Base-by-base conservation (phyloP, 1,140 invertebrate genomes). In the Anadara kagoshimensis region DNA sequence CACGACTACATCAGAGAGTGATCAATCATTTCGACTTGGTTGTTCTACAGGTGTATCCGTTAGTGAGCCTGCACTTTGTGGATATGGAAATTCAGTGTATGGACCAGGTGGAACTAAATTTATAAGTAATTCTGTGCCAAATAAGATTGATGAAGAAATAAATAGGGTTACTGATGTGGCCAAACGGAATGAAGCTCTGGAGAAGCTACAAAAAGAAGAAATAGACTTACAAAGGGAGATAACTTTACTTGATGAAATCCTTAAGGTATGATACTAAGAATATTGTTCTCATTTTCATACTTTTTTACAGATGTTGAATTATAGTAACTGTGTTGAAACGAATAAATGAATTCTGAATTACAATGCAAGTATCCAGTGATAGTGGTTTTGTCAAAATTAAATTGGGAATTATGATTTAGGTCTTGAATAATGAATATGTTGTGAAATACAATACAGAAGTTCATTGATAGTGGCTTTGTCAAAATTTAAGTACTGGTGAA, bases 201-300 rank as follows among this genome's bases (percentile, higher is more conserved):
- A 81, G 59, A 75, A 57, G 11, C 74, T 86, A 8, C 73, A 84
- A 26, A 82, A 78, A 26, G 75, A 80, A 49, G 84, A 87, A 63
- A 72, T 75, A 26, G 75, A 79, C 57, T 53, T 87, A 14, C 83
- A 84, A 41, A 77, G 79, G 59, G 85, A 87, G 62, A 83, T 87
- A 45, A 75, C 80, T 22, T 74, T 87, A 22, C 72, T 87, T 45
- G 85, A 87, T 78, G 84, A 87, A 78, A 85, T 87, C 58, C 64
- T 87, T 22, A 79, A 81, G 71, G 80, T 81, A 61, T 75, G 36
- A 1, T 29, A n/a, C n/a, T n/a, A n/a, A 36, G 29, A 36, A 36
- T 36, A 36, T 36, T 7, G 7, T 36, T 36, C n/a, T n/a, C 7
- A 36, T 36, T 3, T 36, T 36, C 29, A 36, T 36, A 3, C 29